Evolutionary conservation across 2,888 invertebrate species (phyloP).

Genomic region (Choreutis nemorana): DNA sequence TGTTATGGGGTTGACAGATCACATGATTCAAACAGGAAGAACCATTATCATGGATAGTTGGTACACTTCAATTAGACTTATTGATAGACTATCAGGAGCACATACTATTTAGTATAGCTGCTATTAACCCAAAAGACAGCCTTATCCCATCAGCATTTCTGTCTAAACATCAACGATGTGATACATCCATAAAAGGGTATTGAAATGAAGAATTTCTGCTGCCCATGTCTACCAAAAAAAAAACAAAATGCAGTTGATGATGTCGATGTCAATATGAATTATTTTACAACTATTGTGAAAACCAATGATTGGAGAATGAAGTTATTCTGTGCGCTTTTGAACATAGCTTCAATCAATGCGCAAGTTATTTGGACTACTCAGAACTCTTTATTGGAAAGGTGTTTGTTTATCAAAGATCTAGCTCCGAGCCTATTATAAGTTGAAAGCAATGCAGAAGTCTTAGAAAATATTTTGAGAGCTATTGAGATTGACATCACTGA

Average conservation of each 20-base stretch:
- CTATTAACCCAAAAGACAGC: conserved; percentile 33
- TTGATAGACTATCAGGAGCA: conserved; percentile 30
- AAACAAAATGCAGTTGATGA: conserved; percentile 43
- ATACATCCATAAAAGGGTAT: conserved; percentile 38
- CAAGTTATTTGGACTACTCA: conserved; percentile 48
- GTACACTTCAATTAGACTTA: conserved; percentile 34
- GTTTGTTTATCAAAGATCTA: conserved; percentile 39
- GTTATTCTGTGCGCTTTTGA: conserved; percentile 45
- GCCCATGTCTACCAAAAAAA: conserved; percentile 35
- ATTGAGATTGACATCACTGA: conserved; percentile 13
- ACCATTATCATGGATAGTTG: conserved; percentile 47
- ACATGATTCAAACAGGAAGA: conserved; percentile 36
- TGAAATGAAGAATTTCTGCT: conserved; percentile 31
- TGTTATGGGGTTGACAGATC: conserved; percentile 37
- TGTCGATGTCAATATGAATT: conserved; percentile 47
- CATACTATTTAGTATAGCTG: conserved; percentile 34
- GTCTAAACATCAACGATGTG: conserved; percentile 29
- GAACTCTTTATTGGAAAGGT: conserved; percentile 26
- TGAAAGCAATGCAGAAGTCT: too few relatives aligned
- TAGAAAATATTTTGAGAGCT: too few relatives aligned
- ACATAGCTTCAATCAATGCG: conserved; percentile 49
- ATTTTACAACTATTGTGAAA: conserved; percentile 50
- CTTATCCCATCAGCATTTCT: conserved; percentile 42
- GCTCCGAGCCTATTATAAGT: conserved; percentile 33
- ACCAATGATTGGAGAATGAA: conserved; percentile 53